Evolutionary conservation across 2,888 invertebrate species (phyloP).

Genomic region (Cistogaster globosa): DNA sequence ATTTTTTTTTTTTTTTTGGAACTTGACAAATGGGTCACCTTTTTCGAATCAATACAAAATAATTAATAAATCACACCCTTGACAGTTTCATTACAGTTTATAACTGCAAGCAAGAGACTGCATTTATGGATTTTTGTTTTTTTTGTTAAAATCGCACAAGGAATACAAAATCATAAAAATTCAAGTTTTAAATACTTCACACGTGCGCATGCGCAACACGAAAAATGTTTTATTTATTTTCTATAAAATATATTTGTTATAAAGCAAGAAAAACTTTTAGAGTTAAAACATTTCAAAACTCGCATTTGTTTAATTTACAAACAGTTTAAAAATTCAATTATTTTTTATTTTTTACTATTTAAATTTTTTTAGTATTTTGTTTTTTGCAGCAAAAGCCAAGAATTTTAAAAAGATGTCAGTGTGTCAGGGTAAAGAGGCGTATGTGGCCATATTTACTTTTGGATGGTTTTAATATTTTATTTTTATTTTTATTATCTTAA

Average conservation of each 20-base stretch:
- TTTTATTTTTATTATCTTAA: too few species aligned
- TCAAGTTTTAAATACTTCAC: conserved; percentile 43
- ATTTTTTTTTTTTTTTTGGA: too few species aligned
- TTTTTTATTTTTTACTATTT: neutral
- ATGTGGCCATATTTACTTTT: conserved; percentile 8
- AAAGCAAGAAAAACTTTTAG: neutral
- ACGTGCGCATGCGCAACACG: conserved; percentile 62
- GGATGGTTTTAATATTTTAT: too few species aligned
- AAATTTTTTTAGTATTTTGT: neutral
- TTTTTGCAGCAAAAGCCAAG: too few species aligned
- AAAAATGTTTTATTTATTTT: neutral
- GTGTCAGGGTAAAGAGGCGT: conserved; percentile 52
- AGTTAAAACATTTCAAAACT: neutral
- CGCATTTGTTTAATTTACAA: neutral
- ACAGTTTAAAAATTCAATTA: neutral
- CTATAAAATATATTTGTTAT: neutral
- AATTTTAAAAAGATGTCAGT: conserved; percentile 46
- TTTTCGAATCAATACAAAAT: neutral
- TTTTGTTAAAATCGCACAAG: conserved; percentile 9
- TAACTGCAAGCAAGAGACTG: conserved; percentile 52
- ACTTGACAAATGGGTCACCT: too few species aligned
- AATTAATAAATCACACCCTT: conserved; percentile 56
- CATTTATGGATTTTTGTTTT: conserved; percentile 34
- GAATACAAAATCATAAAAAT: conserved; percentile 31
- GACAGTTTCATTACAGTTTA: conserved; percentile 43